Evolutionary conservation across 2,888 invertebrate genomes (phyloP), one percentile per base, ranked within the genome.

Genomic region (Augochlorella aurata): DNA sequence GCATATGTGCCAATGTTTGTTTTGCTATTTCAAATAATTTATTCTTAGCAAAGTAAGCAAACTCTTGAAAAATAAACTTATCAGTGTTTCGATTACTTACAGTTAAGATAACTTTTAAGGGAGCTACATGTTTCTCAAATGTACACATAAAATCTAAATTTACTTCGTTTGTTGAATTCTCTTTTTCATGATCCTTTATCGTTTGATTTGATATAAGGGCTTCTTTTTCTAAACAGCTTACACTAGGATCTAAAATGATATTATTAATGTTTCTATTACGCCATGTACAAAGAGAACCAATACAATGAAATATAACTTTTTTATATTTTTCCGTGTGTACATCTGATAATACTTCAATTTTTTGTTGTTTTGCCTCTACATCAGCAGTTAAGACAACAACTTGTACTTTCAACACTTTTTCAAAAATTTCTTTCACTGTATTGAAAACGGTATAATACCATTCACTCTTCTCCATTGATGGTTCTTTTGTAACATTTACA

Each of bases 161-260:
- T 14, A 87, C 79, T 2, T 86, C 81, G 8, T 78, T 82, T 4
- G 85, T 66, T 78, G 74, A 2, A 86, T 81, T 8, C 84, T 79
- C 68, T 87, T 86, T n/a, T 84, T 71, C 14, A 79, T 65, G 14
- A 1, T 86, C 70, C 52, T 91, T 81, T 16, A 90, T 70, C 18
- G 93, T 84, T 67, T 91, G 90, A 8, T 94, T 88, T 2, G 94
- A 92, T 24, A 94, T 89, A 14, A 90, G 74, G 2, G 89, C 90
- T 88, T 94, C 94, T 76, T 89, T 93, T 50, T 94, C 92, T 29
- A 94, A 86, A 4, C 88, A 80, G 75, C 89, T 90, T 2, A 89
- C 66, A 14, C 85, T 83, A 9, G 90, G 86, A 78, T 91, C 88
- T 16, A 89, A 66, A 49, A 86, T 79, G 29, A 85, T 85, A 29